Base-by-base conservation (phyloP, 2,797 vertebrate species). In the Pseudochromis fuscus region DNA sequence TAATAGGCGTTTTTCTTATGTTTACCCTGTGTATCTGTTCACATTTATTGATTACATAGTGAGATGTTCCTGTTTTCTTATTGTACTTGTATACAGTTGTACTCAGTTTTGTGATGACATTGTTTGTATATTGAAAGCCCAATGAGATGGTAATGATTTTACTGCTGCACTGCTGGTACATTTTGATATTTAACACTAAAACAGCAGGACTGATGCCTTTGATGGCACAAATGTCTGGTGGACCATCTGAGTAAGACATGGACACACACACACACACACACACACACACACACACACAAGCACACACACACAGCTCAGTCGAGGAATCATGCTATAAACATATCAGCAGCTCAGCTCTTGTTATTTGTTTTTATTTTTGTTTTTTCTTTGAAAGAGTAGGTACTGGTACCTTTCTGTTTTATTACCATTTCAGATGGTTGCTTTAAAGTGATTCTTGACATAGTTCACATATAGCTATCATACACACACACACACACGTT, bases 371-470 rank as follows among this genome's bases (percentile, higher is more conserved):
- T n/a, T 77, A 74, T 49, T 25, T 25, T 46, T 46, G 10, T 5
- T 23, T 57, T 57, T 95, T 95, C 92, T 86, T 95, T 96, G 92
- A 89, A 93, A 94, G 93, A 97, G 95, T 96, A 96, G 97, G 97
- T 98, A 97, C 97, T 97, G 97, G 97, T 98, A 97, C 96, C 95
- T 96, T 96, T 95, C 89, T 94, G 92, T 95, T 96, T 96, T 91
- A 90, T 93, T 94, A 95, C 94, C 93, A 94, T 97, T 96, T 94
- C 94, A 94, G 94, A 95, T 95, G 95, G 96, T 96, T 95, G 95
- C 96, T 98, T 98, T 97, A 96, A 98, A 96, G 95, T 96, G 95
- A 96, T 94, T 95, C 96, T 96, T 95, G 95, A 94, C 95, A 94
- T 94, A 95, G 95, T 95, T 96, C 91, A 94, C 94, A 95, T 95